Conservation (phyloP, 92 coral and sea anemone genomes). For the Siderastrea radians region DNA sequence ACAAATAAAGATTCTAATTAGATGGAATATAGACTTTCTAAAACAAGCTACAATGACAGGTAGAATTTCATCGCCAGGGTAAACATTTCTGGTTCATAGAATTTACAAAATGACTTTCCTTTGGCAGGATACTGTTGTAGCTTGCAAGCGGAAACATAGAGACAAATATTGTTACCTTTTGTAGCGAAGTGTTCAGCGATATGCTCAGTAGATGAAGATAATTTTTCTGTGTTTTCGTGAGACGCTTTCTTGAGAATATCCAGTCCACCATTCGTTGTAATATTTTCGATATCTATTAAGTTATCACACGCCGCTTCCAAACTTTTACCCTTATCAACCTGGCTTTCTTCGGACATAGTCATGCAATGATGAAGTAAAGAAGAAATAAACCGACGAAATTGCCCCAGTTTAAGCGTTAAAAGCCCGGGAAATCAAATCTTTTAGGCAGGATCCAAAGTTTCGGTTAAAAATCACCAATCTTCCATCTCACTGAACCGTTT, state of each 20-base stretch:
- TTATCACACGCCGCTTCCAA: conserved; percentile 29
- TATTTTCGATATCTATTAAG: conserved; percentile 17
- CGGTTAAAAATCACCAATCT: conserved; percentile 10
- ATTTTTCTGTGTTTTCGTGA: background rate
- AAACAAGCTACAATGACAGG: conserved; percentile 2
- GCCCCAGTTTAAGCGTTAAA: background rate
- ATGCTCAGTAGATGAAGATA: background rate
- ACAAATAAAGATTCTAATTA: background rate
- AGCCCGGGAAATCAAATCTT: background rate
- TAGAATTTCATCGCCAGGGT: conserved; percentile 17
- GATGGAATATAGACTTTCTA: background rate
- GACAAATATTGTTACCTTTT: conserved; percentile 41
- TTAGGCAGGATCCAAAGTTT: background rate
- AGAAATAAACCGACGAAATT: background rate
- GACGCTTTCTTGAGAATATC: background rate
- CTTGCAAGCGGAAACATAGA: conserved; percentile 16
- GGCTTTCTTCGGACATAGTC: conserved; percentile 5
- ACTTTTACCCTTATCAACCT: background rate
- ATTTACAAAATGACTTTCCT: conserved; percentile 6
- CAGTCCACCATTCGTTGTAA: background rate
- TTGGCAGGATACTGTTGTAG: background rate
- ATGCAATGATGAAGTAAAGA: background rate
- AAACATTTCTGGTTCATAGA: conserved; percentile 6
- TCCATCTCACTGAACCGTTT: conserved; percentile 27
- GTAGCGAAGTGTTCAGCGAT: background rate